A percentile compares a stretch with the other conserved stretches of the same genome.
These are phyloP conservation scores for Pentalonia nigronervosa DNA, from an alignment of 1,140 invertebrate genomes.

Conservation along the genomic window DNA sequence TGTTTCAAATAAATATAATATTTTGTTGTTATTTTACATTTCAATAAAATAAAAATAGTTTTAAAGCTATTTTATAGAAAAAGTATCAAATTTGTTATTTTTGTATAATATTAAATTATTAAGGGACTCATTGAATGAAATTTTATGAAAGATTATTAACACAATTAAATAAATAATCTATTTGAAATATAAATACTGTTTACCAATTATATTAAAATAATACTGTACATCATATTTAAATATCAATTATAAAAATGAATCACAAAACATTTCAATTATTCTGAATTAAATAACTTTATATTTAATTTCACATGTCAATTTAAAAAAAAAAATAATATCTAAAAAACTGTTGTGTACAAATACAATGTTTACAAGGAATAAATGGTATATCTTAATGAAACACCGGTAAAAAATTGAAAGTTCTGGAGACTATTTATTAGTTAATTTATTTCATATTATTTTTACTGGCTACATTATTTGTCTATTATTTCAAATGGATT, in stretches of 20 bases:
- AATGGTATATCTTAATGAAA: not conserved
- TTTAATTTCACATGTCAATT: too few relatives aligned
- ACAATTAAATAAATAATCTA: not conserved
- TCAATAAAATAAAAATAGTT: not conserved
- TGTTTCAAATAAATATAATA: not conserved
- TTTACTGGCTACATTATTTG: not conserved
- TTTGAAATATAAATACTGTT: not conserved
- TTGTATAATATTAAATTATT: not conserved
- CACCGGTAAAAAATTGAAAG: not conserved
- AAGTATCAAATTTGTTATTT: not conserved
- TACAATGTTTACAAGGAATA: not conserved
- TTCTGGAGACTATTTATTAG: not conserved
- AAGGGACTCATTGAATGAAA: not conserved
- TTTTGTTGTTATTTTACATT: not conserved
- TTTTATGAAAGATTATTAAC: too few relatives aligned
- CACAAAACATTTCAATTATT: not conserved
- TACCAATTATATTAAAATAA: not conserved
- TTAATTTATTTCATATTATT: not conserved
- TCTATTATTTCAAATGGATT: not conserved
- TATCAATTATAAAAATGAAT: not conserved
- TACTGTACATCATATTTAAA: not conserved
- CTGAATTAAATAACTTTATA: not conserved
- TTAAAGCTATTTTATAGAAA: not conserved
- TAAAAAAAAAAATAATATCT: too few relatives aligned
- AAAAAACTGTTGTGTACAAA: too few relatives aligned